Conservation (phyloP, 2,113 vertebrate species). For the Gymnogyps californianus region DNA sequence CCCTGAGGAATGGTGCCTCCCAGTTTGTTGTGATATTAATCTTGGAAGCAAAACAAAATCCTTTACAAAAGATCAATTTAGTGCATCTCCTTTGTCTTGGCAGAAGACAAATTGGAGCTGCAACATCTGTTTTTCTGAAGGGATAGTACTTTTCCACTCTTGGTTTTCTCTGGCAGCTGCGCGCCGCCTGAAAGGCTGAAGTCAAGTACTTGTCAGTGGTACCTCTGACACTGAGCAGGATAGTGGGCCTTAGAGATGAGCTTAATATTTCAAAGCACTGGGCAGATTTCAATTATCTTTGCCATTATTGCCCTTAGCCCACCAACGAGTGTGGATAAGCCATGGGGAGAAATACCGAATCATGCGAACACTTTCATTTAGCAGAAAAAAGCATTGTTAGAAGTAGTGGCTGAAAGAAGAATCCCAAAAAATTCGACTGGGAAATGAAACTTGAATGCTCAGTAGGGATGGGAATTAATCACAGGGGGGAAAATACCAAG, state of each 20-base stretch:
- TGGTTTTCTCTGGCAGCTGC: slow-evolving; percentile 44
- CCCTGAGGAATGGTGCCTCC: slow-evolving; percentile 43
- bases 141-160: slow-evolving; percentile 57
- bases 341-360: not conserved
- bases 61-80: slow-evolving; percentile 57
- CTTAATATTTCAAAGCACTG: slow-evolving; percentile 30
- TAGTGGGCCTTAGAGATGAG: slow-evolving; percentile 1
- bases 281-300: slow-evolving; percentile 49
- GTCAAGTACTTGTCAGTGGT: slow-evolving; percentile 40
- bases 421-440: slow-evolving; percentile 6
- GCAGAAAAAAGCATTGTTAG: not conserved
- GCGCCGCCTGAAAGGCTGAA: not conserved
- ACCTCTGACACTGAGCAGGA: slow-evolving; percentile 50
- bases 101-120: slow-evolving; percentile 49
- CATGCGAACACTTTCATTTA: not conserved
- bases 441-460: slow-evolving; percentile 60
- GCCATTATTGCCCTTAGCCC: not conserved
- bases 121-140: slow-evolving; percentile 59
- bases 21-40: slow-evolving; percentile 59
- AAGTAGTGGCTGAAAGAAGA: slow-evolving; percentile 22
- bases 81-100: slow-evolving; percentile 64
- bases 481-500: slow-evolving; percentile 46
- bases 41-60: slow-evolving; percentile 56
- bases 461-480: slow-evolving; percentile 51
- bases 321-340: not conserved